Evolutionary conservation across 2,888 invertebrate species (phyloP).

Genomic region (Papilio protenor): DNA sequence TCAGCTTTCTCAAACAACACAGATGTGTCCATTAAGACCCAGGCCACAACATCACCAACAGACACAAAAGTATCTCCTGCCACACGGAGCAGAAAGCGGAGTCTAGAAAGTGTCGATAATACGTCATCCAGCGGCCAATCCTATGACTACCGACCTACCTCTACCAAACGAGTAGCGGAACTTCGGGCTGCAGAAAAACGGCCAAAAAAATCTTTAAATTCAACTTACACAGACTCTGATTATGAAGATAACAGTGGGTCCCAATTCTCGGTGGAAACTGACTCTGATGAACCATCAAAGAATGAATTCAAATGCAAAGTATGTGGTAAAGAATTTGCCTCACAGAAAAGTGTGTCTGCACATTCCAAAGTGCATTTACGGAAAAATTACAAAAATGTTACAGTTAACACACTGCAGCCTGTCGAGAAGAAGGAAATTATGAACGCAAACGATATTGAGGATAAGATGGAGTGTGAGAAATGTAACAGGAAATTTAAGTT

Average conservation of each 20-base stretch:
- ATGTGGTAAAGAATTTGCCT: conserved; percentile 65
- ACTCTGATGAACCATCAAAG: conserved; percentile 71
- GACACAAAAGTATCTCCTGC: conserved; percentile 63
- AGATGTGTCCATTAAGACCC: conserved; percentile 67
- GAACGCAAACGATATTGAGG: conserved; percentile 63
- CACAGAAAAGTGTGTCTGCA: conserved; percentile 54
- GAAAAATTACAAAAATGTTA: conserved; percentile 44
- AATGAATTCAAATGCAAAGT: conserved; percentile 62
- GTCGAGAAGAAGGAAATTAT: neutral
- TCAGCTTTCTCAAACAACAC: conserved; percentile 78
- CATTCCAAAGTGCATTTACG: conserved; percentile 63
- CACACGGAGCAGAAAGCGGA: conserved; percentile 66
- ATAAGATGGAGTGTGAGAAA: conserved; percentile 68
- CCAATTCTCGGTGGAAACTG: conserved; percentile 67
- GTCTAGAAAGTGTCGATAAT: conserved; percentile 68
- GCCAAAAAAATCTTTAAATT: conserved; percentile 56
- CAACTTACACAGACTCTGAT: conserved; percentile 66
- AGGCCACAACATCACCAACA: conserved; percentile 58
- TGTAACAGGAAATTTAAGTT: conserved; percentile 77
- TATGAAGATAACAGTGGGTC: conserved; percentile 70
- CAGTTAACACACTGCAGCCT: conserved; percentile 56
- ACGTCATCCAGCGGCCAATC: conserved; percentile 66
- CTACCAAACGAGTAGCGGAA: conserved; percentile 70
- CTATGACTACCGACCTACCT: conserved; percentile 63
- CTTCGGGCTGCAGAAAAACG: conserved; percentile 64